Conservation (phyloP, 2,797 vertebrate genomes). For the Dendrocincla fuliginosa region DNA sequence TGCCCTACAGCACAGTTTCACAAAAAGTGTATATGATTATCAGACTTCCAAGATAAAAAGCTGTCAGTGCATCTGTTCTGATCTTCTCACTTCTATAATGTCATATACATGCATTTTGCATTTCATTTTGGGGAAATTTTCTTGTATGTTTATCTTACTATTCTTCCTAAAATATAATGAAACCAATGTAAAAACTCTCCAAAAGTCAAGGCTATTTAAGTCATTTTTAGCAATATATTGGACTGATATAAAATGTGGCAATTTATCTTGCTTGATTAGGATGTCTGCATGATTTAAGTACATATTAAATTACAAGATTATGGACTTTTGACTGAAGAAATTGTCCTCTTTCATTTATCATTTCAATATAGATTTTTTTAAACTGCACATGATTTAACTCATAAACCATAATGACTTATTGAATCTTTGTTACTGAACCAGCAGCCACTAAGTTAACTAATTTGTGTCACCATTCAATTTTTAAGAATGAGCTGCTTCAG, state of each 20-base stretch:
- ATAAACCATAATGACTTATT: background rate
- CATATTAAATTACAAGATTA: background rate
- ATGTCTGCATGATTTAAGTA: background rate
- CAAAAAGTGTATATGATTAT: background rate
- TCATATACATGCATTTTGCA: background rate
- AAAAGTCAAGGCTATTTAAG: background rate
- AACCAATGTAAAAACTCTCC: background rate
- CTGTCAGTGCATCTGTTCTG: background rate
- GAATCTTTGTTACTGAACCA: slow-evolving; percentile 1
- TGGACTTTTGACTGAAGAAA: slow-evolving; percentile 9
- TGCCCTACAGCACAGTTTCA: background rate
- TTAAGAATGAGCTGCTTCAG: background rate
- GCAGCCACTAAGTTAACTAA: slow-evolving; percentile 1
- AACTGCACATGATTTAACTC: background rate
- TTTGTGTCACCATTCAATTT: background rate
- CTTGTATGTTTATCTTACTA: background rate
- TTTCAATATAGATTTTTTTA: background rate
- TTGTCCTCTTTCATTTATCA: background rate
- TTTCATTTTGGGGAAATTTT: background rate
- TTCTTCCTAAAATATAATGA: background rate
- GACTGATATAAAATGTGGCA: background rate
- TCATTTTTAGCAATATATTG: background rate
- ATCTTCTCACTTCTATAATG: background rate
- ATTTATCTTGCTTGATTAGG: background rate
- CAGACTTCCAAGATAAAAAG: background rate